Conservation (phyloP, 2,797 vertebrate genomes). For the Lepus oiostolus region DNA sequence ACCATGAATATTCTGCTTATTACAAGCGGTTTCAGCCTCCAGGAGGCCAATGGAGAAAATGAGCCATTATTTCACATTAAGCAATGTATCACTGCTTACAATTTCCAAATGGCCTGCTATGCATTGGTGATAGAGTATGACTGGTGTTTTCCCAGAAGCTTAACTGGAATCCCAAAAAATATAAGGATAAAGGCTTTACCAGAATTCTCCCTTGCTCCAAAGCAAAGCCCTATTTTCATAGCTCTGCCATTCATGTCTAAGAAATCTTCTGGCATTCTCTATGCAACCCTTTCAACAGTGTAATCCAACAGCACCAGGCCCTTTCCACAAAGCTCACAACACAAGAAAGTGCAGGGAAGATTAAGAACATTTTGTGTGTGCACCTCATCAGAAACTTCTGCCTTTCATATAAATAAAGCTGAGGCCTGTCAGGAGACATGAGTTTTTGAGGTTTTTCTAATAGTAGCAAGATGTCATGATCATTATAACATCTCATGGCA, state of each 20-base stretch:
- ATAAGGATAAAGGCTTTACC: conserved; percentile 60
- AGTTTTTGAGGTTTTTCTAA: conserved; percentile 50
- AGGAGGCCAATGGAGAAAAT: conserved; percentile 60
- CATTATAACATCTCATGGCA: conserved; percentile 16
- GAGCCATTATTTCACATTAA: conserved; percentile 63
- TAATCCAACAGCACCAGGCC: conserved; percentile 38
- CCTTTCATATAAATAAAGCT: conserved; percentile 58
- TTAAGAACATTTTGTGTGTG: background rate
- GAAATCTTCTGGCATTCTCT: conserved; percentile 42
- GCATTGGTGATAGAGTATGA: conserved; percentile 60
- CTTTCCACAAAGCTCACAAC: conserved; percentile 61
- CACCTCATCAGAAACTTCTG: conserved; percentile 42
- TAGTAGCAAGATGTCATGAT: conserved; percentile 19
- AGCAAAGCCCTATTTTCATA: conserved; percentile 69
- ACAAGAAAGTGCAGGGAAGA: conserved; percentile 54
- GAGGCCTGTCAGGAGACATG: background rate
- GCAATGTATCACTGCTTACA: conserved; percentile 17
- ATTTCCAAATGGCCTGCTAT: conserved; percentile 67
- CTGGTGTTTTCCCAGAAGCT: conserved; percentile 58
- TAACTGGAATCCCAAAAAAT: conserved; percentile 61
- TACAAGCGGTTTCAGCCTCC: conserved; percentile 62
- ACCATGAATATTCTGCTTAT: conserved; percentile 63
- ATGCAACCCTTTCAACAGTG: conserved; percentile 44
- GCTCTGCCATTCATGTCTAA: background rate
- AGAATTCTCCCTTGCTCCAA: conserved; percentile 66